Base-by-base conservation (phyloP, 2,888 invertebrate species). In the Lottia scabra region DNA sequence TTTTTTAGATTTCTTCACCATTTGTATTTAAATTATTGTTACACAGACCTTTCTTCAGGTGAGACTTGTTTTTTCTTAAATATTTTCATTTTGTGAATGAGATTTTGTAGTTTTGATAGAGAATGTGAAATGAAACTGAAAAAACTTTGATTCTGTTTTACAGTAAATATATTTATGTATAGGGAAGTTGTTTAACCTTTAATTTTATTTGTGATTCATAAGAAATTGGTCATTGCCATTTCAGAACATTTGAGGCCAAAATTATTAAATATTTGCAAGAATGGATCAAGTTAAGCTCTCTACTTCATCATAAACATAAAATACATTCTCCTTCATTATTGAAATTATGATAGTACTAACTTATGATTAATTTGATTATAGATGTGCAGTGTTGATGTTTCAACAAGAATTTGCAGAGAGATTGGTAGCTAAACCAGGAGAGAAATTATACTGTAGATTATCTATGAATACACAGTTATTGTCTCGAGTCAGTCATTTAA, bases 321-420 rank as follows among this genome's bases (percentile, higher is more conserved):
- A 4, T 30, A 4, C 30, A 30, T 30, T 2, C 13, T 67, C 88
- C 90, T 65, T 15, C 48, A 44, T 23, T 46, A n/a, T 15, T 19
- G 38, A 45, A 13, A 38, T 38, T 38, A 38, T 6, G 10, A 38
- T 38, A 6, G 6, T 30, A 30, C 30, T 4, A 4, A 30, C 2
- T 30, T n/a, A 6, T 38, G 38, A 38, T 8, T 38, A 38, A 8
- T 38, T 38, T 88, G 79, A 76, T 72, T 83, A 74, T 79, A 87
- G 99, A 80, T 99, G 98, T 92, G 99, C 99, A 23, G 94, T 99
- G 5, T 91, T 99, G 13, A 99, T 99, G 99, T 98, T 99, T 88
- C 99, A 99, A 91, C 93, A 95, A 84, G 99, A 99, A 91, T 99
- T 99, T 92, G 99, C 99, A 1, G 95, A 98, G 85, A 92, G 99